Base-by-base conservation (phyloP, 1,140 invertebrate species). In the Zaprionus davidi region DNA sequence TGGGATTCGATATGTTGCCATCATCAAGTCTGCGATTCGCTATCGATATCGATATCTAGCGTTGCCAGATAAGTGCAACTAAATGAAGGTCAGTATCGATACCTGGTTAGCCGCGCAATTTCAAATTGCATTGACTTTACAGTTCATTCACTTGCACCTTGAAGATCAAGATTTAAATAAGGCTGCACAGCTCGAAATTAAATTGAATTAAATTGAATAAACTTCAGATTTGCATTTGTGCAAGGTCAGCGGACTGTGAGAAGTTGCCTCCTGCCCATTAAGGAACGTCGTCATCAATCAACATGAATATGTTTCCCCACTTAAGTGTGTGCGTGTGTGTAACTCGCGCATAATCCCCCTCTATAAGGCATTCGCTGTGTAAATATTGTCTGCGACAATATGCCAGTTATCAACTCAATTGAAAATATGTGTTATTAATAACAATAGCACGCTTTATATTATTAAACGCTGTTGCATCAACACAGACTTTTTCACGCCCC, bases 371-470 rank as follows among this genome's bases (percentile, higher is more conserved):
- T 68, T 75, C 26, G 46, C 31, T 68, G 58, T 31, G 63, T 41
- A 78, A 69, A 74, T 74, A 78, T 77, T 77, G 64, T 58, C 38
- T 46, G 7, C 15, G 15, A 41, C 38, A n/a, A n/a, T 58, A 5
- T 58, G 58, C 7, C 53, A 49, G 58, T 90, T 88, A 88, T 88
- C 84, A 88, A 73, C 74, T 76, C 78, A 79, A 90, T 85, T 90
- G 85, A 81, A 76, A 73, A 58, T 64, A 24, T 24, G 46, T 13
- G 75, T 76, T 88, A 88, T 88, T 90, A 88, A 90, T 90, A 90
- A 90, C 84, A 90, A 90, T 88, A 79, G 69, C 81, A 78, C 77
- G 78, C 78, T 90, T 84, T 88, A 85, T 90, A 81, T 60, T 71
- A 66, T 58, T 68, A 58, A 72, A 56, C 11, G 68, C 41, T 69